These are phyloP conservation scores for Bombylius major DNA, from an alignment of 2,888 invertebrate species.

Conservation along the genomic window DNA sequence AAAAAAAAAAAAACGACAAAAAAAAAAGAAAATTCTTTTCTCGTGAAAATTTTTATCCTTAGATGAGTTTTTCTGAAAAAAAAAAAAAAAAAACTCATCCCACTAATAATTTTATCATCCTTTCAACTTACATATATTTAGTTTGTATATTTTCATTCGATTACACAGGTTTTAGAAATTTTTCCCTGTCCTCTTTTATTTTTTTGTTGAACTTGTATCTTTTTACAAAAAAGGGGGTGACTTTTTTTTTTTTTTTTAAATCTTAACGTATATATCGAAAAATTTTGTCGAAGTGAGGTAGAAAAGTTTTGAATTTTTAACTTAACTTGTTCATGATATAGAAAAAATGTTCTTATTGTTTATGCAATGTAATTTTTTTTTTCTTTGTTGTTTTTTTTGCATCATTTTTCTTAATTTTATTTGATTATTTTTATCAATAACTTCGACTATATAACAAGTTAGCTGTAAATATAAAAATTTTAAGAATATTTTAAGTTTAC, in stretches of 20 bases:
- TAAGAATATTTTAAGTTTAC: background rate
- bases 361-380: background rate
- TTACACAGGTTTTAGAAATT: background rate
- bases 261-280: too few relatives aligned
- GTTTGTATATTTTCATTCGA: background rate
- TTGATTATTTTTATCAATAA: too few relatives aligned
- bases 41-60: background rate
- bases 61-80: background rate
- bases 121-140: background rate
- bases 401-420: too few relatives aligned
- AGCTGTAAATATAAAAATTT: background rate
- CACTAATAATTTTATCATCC: background rate
- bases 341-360: background rate
- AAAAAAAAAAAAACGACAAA: background rate
- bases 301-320: background rate
- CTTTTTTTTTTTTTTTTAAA: too few relatives aligned
- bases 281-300: background rate
- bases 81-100: too few relatives aligned
- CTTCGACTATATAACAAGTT: background rate
- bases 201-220: too few relatives aligned
- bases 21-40: background rate
- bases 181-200: background rate
- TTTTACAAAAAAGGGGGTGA: too few relatives aligned
- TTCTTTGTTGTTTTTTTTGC: background rate
- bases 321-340: background rate